These are phyloP conservation scores for Nasonia oneida DNA, from an alignment of 2,888 invertebrate genomes.

Conservation along the genomic window DNA sequence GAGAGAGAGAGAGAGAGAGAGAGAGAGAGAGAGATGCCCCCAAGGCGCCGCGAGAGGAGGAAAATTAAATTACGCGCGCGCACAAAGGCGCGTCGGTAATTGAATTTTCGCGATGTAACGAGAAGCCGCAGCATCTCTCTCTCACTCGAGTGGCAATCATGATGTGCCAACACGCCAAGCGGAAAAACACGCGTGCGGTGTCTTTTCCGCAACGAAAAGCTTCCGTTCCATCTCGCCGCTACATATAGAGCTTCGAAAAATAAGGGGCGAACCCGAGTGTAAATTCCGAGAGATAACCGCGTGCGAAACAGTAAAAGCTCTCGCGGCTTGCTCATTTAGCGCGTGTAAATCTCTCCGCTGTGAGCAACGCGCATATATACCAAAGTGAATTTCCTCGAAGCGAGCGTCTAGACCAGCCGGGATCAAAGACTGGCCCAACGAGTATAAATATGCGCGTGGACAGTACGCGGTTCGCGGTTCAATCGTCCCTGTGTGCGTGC, in stretches of 20 bases:
- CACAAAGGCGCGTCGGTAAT: conserved; percentile 39
- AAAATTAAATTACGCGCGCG: conserved; percentile 28
- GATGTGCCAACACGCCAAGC: neutral
- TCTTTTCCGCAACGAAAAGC: neutral
- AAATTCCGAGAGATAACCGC: neutral
- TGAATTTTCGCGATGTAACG: conserved; percentile 40
- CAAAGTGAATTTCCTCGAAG: neutral
- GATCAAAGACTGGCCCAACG: neutral
- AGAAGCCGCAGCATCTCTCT: conserved; percentile 4
- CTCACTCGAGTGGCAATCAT: neutral
- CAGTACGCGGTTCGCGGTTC: neutral
- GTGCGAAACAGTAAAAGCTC: neutral
- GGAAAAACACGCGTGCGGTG: neutral
- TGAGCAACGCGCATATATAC: neutral
- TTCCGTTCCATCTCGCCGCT: too few species aligned
- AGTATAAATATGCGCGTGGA: neutral
- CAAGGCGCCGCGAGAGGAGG: neutral
- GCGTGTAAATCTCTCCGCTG: neutral
- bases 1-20: neutral
- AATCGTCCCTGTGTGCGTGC: neutral
- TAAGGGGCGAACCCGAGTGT: neutral
- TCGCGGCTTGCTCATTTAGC: neutral
- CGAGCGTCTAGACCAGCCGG: neutral
- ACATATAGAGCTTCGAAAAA: neutral
- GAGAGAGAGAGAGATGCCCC: neutral